Base-by-base conservation (phyloP, 2,888 invertebrate genomes). In the Synanthedon myopaeformis region DNA sequence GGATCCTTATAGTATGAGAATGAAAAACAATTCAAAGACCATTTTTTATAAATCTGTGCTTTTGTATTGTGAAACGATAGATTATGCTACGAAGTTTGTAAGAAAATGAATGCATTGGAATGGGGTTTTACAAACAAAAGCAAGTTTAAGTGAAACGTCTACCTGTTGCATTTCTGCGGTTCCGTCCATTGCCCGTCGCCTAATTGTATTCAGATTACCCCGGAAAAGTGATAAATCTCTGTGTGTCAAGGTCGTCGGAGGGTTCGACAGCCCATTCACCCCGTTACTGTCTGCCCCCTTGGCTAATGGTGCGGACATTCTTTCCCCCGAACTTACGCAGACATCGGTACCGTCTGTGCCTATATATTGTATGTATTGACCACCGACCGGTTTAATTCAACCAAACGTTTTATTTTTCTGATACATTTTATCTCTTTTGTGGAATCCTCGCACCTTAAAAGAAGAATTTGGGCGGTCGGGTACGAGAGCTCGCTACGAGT, bases 141-240 rank as follows among this genome's bases (percentile, higher is more conserved):
- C 35, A 35, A 3, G 35, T 35, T 35, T 35, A 35, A 35, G 35
- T 10, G 49, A 49, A 23, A 17, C 19, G 17, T 17, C 23, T 17
- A 82, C 79, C 76, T 80, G 81, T 79, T 82, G 82, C 76, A 59
- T 64, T 58, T 56, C 61, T 64, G 67, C 64, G 70, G 72, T 69
- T 69, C 72, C 72, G 65, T 63, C 69, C 63, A 69, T 72, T 79
- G 79, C 71, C 79, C 76, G 76, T 70, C 74, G 72, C 73, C 77
- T 82, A 86, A 85, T 85, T 82, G 83, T 82, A 81, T 84, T 86
- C 82, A 82, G 80, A 84, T 82, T 79, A 82, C 79, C 73, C 76
- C 75, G 77, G 81, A 82, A 82, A 77, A 80, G 82, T 82, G 81
- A 83, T 84, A 82, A 82, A 83, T 83, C 79, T 80, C 74, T 65